These are phyloP conservation scores for Cataglyphis livida DNA, from an alignment of 2,888 invertebrate species.

Conservation along the genomic window DNA sequence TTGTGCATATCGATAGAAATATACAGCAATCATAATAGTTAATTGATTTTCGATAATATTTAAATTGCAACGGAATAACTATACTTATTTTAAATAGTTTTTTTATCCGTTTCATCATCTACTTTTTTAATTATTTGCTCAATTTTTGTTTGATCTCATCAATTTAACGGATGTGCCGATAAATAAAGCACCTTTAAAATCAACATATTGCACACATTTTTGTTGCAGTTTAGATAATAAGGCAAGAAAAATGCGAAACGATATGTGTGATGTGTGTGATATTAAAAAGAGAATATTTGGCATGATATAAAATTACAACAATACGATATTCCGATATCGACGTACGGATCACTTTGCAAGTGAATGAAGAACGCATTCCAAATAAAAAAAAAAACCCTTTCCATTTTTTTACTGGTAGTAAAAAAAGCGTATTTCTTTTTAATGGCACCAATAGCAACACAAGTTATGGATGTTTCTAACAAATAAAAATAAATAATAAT, in stretches of 20 bases:
- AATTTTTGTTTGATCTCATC: slow-evolving; percentile 10
- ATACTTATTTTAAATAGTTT: neutral
- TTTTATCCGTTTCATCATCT: neutral
- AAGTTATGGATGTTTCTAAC: neutral
- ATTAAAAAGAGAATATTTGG: neutral
- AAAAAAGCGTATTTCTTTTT: slow-evolving; percentile 11
- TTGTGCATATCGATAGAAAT: neutral
- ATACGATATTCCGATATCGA: slow-evolving; percentile 7
- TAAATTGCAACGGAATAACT: neutral
- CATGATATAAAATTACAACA: neutral
- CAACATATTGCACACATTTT: slow-evolving; percentile 8
- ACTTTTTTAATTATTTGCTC: slow-evolving; percentile 39
- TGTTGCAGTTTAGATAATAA: neutral
- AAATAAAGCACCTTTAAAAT: neutral
- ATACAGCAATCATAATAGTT: neutral
- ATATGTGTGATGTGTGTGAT: neutral
- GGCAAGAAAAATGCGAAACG: neutral
- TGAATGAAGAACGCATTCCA: slow-evolving; percentile 16
- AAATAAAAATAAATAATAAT: slow-evolving; percentile 1
- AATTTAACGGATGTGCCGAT: neutral
- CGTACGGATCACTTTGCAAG: neutral
- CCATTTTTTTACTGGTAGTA: neutral
- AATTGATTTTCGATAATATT: slow-evolving; percentile 2
- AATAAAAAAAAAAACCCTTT: neutral
- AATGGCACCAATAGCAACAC: neutral